phyloP scores from a whole-genome alignment of 1,140 invertebrate species.

The Calephelis nemesis region DNA sequence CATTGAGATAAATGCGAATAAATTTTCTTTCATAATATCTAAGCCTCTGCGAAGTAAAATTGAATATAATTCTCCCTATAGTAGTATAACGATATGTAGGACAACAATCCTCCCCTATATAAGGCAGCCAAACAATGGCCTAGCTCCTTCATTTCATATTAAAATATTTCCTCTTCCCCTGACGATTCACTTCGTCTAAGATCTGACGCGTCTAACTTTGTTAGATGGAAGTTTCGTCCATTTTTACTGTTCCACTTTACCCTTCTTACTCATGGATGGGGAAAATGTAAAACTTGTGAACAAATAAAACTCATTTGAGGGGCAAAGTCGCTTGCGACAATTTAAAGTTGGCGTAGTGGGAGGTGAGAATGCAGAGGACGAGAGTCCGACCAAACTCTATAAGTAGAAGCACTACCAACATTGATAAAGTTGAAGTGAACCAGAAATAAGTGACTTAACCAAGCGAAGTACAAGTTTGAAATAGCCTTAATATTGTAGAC shows the following conservation, averaged over 20 bases:
- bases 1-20: slow-evolving; percentile 18
- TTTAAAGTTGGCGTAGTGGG: slow-evolving; percentile 64
- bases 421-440: slow-evolving; percentile 60
- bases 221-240: slow-evolving; percentile 15
- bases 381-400: slow-evolving; percentile 36
- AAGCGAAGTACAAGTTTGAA: slow-evolving; percentile 42
- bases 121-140: slow-evolving; percentile 19
- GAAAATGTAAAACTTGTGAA: slow-evolving; percentile 41
- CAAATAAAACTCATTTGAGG: slow-evolving; percentile 63
- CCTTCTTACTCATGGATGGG: slow-evolving; percentile 21
- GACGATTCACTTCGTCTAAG: slow-evolving; percentile 34
- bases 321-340: slow-evolving; percentile 64
- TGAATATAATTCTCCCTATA: slow-evolving; percentile 11
- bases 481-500: slow-evolving; percentile 49
- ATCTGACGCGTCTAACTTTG: slow-evolving; percentile 21
- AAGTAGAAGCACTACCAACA: slow-evolving; percentile 42
- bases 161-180: slow-evolving; percentile 46
- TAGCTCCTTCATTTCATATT: slow-evolving; percentile 48
- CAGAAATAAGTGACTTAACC: slow-evolving; percentile 55
- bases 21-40: slow-evolving; percentile 14
- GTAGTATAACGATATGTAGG: slow-evolving; percentile 10
- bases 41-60: slow-evolving; percentile 8
- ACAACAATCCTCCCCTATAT: slow-evolving; percentile 12
- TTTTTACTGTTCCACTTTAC: slow-evolving; percentile 20
- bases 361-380: slow-evolving; percentile 55